Conservation (phyloP, 1,140 invertebrate genomes). For the Macrobrachium rosenbergii region DNA sequence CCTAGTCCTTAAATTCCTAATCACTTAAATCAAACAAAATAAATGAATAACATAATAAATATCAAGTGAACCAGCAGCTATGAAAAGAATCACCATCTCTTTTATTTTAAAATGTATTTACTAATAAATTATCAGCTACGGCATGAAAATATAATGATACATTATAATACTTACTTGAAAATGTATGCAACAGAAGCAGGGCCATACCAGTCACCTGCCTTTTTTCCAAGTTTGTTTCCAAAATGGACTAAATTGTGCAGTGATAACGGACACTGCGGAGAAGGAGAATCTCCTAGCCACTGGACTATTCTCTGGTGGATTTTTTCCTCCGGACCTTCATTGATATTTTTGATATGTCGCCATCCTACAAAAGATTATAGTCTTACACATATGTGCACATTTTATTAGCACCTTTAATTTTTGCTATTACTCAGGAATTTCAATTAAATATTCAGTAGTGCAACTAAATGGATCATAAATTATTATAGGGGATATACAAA, state of each 20-base stretch:
- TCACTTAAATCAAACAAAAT: background rate
- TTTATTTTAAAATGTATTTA: too few species aligned
- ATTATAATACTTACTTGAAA: constrained; percentile 51
- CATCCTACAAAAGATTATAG: constrained; percentile 69
- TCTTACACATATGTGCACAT: background rate
- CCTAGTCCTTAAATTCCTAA: background rate
- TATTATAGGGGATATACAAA: too few species aligned
- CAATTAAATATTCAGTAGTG: too few species aligned
- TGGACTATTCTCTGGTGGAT: constrained; percentile 51
- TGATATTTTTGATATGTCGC: constrained; percentile 68
- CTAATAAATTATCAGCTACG: too few species aligned
- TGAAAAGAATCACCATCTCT: too few species aligned
- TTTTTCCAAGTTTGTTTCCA: constrained; percentile 56
- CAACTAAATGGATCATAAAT: too few species aligned
- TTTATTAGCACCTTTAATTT: background rate
- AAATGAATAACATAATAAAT: background rate
- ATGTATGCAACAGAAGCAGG: constrained; percentile 68
- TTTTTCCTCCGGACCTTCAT: constrained; percentile 16
- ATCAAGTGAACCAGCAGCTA: too few species aligned
- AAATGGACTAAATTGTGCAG: constrained; percentile 61
- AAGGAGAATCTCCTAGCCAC: constrained; percentile 58
- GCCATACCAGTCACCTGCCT: constrained; percentile 70
- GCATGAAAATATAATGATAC: background rate
- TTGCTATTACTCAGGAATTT: too few species aligned
- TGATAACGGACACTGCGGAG: constrained; percentile 54